Evolutionary conservation across 1,140 invertebrate species (phyloP), one percentile per base, ranked within the genome.

Genomic region (Neuroterus valhalla): DNA sequence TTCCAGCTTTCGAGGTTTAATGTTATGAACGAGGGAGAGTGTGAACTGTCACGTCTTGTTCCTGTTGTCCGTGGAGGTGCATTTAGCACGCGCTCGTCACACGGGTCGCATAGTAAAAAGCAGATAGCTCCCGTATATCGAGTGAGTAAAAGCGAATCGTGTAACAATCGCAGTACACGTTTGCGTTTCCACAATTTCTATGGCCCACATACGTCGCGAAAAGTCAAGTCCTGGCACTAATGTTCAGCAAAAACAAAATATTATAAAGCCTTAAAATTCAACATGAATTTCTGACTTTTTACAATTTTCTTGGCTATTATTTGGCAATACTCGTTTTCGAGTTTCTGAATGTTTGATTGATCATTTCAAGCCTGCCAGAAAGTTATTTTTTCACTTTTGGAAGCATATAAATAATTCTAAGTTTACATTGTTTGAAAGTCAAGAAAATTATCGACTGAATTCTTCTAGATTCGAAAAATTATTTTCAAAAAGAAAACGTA

Each of bases 101-200:
- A 55, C 21, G 19, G 21, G 23, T 55, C 52, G 52, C 52, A 55
- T 55, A 55, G 26, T 55, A 55, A 55, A 55, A 55, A 23, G 52
- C 52, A 55, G 52, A 55, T 55, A 55, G 52, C 52, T 55, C 52
- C 52, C 52, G 52, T 55, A 55, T 31, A 31, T 55, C 21, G 26
- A 55, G 52, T 55, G 26, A 55, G 52, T 55, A 55, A 55, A 55
- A 55, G 52, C 52, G 52, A 55, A 55, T 14, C 52, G 21, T 55
- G 26, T 55, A 55, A 55, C 52, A 55, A 55, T 62, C 52, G 15
- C 52, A 12, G 15, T 21, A 62, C 52, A 31, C 52, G 52, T 62
- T 62, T 62, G 26, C 52, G 23, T 62, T 62, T 62, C 52, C 52
- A 62, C 52, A 62, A 62, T 62, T 62, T 62, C 52, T 62, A 62